Evolutionary conservation across 2,888 invertebrate species (phyloP), one percentile per base, ranked within the genome.

Genomic region (Isoperla grammatica): DNA sequence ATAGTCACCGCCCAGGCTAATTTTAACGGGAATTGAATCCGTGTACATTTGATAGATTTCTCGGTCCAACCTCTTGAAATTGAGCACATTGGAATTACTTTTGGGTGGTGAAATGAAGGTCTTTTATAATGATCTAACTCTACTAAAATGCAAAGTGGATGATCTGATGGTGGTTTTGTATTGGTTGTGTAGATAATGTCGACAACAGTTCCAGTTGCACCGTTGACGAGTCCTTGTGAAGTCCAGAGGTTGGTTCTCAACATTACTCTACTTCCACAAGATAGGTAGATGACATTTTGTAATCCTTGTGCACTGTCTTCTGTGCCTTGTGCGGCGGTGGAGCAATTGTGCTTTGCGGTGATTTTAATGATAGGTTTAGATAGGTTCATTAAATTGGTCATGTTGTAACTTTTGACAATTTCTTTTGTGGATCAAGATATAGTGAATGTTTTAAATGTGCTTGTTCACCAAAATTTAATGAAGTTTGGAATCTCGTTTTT

Each of bases 231-330:
- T 11, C 48, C 48, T 12, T 48, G 22, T 23, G 48, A 2, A 8
- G 48, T 48, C 48, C 48, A 48, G 9, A 48, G 48, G n/a, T 48
- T 48, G 3, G 48, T 20, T 22, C 23, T 17, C 4, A 48, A 23
- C 48, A 48, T 48, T 9, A 48, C 48, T 6, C 48, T 11, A n/a
- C 48, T 23, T n/a, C 23, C 23, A 12, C 11, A 6, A 15, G 23
- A 23, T 2, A 48, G 48, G 48, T 23, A 48, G 8, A 48, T 48
- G 6, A 20, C 23, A 2, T 22, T 2, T 12, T 48, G 5, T 3
- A 40, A 15, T 5, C 40, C 40, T 40, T 40, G 40, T 15, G 40
- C 40, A 5, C 13, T 3, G 15, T 40, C 40, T 3, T 40, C 40
- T 3, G 40, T 40, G 40, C 40, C 40, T 40, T 40, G 40, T 13